Percentiles rank a stretch among this genome's conserved stretches.
Evolutionary conservation across 2,113 vertebrate species (phyloP).

Genomic region (Chrysochloris asiatica): DNA sequence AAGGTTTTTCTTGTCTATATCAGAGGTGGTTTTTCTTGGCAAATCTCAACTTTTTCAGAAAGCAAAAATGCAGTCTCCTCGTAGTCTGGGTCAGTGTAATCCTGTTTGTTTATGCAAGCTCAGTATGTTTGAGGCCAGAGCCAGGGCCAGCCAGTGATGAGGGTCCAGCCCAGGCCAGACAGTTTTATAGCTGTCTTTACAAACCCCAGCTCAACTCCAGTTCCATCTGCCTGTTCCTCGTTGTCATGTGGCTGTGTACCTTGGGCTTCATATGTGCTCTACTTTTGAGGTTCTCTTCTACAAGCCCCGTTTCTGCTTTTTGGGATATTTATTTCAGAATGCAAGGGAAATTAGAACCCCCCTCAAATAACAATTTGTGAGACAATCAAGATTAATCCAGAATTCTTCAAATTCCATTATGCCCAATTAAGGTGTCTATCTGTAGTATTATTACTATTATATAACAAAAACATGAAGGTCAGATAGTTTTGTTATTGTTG

Average conservation of each 20-base stretch:
- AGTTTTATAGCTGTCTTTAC: conserved; percentile 39
- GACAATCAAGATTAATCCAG: conserved; percentile 37
- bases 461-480: too few species aligned
- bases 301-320: not conserved
- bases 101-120: conserved; percentile 72
- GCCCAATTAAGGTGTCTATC: not conserved
- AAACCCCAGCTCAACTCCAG: not conserved
- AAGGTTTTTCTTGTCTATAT: conserved; percentile 66
- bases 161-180: conserved; percentile 42
- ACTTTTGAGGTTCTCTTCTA: not conserved
- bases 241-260: not conserved
- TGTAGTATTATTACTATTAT: not conserved
- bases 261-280: not conserved
- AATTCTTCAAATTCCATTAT: not conserved
- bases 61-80: conserved; percentile 73
- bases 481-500: too few species aligned
- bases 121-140: conserved; percentile 52
- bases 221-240: not conserved
- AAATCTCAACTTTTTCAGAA: conserved; percentile 61
- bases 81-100: conserved; percentile 68
- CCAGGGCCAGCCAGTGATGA: conserved; percentile 45
- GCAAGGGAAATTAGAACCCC: not conserved
- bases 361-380: not conserved
- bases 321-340: conserved; percentile 26
- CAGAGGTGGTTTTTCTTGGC: conserved; percentile 78